These are phyloP conservation scores for Hydractinia symbiolongicarpus DNA, from an alignment of 30 jellyfish, hydroid and myxozoan genomes.

Conservation along the genomic window DNA sequence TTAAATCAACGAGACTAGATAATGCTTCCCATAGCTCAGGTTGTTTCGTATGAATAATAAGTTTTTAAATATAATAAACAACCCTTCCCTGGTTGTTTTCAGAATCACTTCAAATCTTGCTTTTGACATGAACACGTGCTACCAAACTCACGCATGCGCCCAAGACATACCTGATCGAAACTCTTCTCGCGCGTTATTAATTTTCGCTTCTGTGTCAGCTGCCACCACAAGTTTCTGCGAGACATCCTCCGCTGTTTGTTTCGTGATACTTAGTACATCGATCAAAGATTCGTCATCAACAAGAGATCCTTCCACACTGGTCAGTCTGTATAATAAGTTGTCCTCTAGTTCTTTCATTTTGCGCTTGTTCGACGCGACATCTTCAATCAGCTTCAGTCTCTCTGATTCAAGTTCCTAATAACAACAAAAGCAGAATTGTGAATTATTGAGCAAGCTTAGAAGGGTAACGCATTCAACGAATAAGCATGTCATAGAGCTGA, in stretches of 20 bases:
- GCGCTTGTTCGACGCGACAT: constrained; percentile 64
- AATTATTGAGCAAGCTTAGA: too few species aligned
- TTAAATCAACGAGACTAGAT: too few species aligned
- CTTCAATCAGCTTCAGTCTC: constrained; percentile 70
- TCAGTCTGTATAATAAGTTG: constrained; percentile 58
- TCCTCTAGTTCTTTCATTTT: constrained; percentile 84
- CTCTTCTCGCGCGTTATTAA: constrained; percentile 84
- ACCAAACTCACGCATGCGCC: too few species aligned
- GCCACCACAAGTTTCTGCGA: constrained; percentile 68
- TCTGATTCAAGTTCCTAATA: constrained; percentile 77
- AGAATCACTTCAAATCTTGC: too few species aligned
- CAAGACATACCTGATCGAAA: constrained; percentile 54
- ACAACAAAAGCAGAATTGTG: background rate
- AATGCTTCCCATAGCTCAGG: too few species aligned
- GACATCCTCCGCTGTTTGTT: constrained; percentile 81
- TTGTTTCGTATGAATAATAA: too few species aligned
- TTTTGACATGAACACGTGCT: too few species aligned
- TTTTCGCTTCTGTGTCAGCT: constrained; percentile 76
- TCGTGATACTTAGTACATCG: constrained; percentile 64
- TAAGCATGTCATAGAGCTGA: too few species aligned
- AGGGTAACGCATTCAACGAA: too few species aligned
- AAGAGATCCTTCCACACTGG: constrained; percentile 79
- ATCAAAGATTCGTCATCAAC: constrained; percentile 80
- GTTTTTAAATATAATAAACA: too few species aligned
- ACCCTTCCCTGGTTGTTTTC: too few species aligned